A percentile compares a stretch with the other conserved stretches of the same genome.
Conservation (phyloP, 64 coral and sea anemone species). For the Orbicella faveolata region DNA sequence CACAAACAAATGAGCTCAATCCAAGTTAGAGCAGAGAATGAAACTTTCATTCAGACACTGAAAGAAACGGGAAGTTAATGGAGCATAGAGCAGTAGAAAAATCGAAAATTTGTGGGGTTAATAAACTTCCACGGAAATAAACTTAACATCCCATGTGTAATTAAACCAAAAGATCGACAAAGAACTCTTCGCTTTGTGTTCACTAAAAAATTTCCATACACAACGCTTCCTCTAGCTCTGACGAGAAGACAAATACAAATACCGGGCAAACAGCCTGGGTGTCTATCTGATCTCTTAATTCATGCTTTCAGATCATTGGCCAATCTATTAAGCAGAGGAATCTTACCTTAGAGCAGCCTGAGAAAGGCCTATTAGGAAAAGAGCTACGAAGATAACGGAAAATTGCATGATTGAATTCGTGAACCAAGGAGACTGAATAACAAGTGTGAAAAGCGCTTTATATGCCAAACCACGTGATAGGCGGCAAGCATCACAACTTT, state of each 20-base stretch:
- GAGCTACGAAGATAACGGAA: neutral
- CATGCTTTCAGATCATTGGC: neutral
- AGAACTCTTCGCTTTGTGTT: no score
- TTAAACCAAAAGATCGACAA: no score
- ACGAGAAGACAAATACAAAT: neutral
- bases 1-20: no score
- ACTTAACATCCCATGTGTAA: no score
- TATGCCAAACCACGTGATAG: slow-evolving; percentile 32
- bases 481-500: neutral
- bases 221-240: neutral
- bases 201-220: neutral
- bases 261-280: neutral
- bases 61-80: no score
- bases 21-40: no score
- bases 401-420: neutral
- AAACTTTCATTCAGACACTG: no score
- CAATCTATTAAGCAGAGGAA: neutral
- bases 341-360: slow-evolving; percentile 56
- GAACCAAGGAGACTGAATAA: neutral
- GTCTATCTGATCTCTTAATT: neutral
- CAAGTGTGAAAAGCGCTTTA: neutral
- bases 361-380: slow-evolving; percentile 37
- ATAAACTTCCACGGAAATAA: no score
- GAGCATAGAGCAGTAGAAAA: no score
- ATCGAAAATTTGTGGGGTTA: no score